Conservation (phyloP, 2,888 invertebrate species). For the Hydroisotoma schaefferi region DNA sequence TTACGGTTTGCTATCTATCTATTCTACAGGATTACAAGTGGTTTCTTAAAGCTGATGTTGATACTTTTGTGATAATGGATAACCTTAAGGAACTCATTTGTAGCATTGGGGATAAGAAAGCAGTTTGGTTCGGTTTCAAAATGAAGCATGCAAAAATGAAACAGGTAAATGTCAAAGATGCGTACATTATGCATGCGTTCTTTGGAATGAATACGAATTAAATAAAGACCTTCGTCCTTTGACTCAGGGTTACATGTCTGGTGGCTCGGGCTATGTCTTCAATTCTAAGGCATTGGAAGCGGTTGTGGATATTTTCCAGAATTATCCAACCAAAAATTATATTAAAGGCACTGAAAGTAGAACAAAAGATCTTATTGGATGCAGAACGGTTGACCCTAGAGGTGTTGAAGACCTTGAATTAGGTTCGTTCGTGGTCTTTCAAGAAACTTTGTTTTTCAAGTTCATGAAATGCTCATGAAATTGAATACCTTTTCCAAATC, state of each 20-base stretch:
- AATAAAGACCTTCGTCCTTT: no score
- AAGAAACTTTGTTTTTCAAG: no score
- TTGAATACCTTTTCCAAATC: neutral
- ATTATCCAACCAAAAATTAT: neutral
- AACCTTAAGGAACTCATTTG: slow-evolving; percentile 26
- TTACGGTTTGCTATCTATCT: neutral
- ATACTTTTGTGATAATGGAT: slow-evolving; percentile 44
- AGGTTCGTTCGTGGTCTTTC: no score
- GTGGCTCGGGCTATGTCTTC: slow-evolving; percentile 46
- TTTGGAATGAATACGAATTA: no score
- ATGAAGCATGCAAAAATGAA: slow-evolving; percentile 35
- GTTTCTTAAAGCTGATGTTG: slow-evolving; percentile 43
- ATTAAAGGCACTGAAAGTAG: neutral
- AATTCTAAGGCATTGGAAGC: slow-evolving; percentile 20
- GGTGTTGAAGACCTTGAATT: slow-evolving; percentile 46
- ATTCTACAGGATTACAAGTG: slow-evolving; percentile 35
- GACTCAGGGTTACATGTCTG: slow-evolving; percentile 45
- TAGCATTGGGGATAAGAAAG: neutral
- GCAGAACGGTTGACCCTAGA: slow-evolving; percentile 23
- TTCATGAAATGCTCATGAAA: no score
- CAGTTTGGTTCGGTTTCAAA: slow-evolving; percentile 46
- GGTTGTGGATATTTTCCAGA: neutral
- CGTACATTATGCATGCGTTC: no score
- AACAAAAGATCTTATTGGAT: slow-evolving; percentile 5
- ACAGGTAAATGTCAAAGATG: slow-evolving; percentile 29